A percentile compares a stretch with the other conserved stretches of the same genome.
phyloP scores from a whole-genome alignment of 2,888 invertebrate species.

The Petrolisthes cinctipes region DNA sequence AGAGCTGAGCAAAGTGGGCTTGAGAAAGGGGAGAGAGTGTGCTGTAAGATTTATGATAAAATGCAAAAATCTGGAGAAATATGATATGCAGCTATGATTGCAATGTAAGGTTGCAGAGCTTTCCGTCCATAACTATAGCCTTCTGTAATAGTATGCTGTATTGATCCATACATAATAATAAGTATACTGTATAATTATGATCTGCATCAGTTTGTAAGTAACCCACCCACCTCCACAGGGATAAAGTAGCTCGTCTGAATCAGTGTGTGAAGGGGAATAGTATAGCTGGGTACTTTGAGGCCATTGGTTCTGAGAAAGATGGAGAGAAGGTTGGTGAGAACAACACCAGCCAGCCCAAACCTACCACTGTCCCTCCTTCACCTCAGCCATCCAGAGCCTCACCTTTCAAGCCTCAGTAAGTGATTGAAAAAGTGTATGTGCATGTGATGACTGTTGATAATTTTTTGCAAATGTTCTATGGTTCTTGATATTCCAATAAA shows the following conservation, averaged over 20 bases:
- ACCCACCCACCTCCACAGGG: constrained; percentile 9
- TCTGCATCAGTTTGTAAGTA: background rate
- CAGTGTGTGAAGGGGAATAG: constrained; percentile 25
- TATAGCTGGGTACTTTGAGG: constrained; percentile 25
- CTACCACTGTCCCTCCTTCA: background rate
- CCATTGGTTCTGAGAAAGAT: background rate
- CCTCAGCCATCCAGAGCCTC: background rate
- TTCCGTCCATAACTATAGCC: no score
- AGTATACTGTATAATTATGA: background rate
- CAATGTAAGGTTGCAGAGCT: no score
- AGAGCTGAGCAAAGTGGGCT: no score
- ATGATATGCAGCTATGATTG: no score
- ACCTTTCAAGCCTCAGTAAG: background rate
- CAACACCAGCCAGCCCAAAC: background rate
- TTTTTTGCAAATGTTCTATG: no score
- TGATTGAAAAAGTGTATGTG: background rate
- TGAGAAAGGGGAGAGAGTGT: no score
- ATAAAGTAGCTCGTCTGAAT: constrained; percentile 35
- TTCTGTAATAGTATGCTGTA: no score
- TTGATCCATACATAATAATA: no score
- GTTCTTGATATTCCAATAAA: no score
- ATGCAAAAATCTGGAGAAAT: no score
- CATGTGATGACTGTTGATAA: no score
- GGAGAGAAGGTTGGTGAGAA: background rate
- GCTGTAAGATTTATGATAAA: no score